Base-by-base conservation (phyloP, 2,797 vertebrate genomes). In the Sorex maritimensis region DNA sequence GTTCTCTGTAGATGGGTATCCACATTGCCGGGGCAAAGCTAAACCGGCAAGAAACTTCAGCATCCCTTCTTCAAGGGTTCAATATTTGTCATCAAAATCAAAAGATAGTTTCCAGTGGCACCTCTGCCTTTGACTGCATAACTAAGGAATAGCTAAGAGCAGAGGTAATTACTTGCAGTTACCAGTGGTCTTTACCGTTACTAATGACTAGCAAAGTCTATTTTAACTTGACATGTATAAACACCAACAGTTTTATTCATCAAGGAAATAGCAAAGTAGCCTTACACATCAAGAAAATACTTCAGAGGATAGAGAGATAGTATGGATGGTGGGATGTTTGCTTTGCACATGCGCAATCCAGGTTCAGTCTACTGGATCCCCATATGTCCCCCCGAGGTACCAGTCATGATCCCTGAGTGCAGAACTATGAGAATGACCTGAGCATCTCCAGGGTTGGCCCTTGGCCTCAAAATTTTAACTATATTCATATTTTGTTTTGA, bases 21-120 rank as follows among this genome's bases (percentile, higher is more conserved):
- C n/a, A 41, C 19, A 78, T 3, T 5, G 0, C 6, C 34, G 14
- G 5, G 10, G 6, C 0, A 46, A 30, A 3, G 0, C 11, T 44
- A 13, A 30, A 26, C 6, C 24, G 52, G 2, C 10, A 86, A 24
- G 38, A 82, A 19, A 3, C 21, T 89, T 61, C 30, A 77, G 34
- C 9, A 23, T 9, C 5, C n/a, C 12, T 84, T 14, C 46, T 44
- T 65, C 23, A 86, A 88, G 30, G 6, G 4, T 91, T 81, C 4
- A 13, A 23, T 3, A 2, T 63, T 7, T 63, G 23, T 41, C 34
- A 74, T 55, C 52, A 55, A 55, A 55, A 3, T 55, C 52, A 55
- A 55, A 12, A 1, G 11, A 10, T 52, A 71, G 28, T 92, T 95
- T n/a, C 83, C 67, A 68, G 17, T 58, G 28, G 23, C 5, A 23